Evolutionary conservation across 2,113 vertebrate genomes (phyloP), one percentile per base, ranked within the genome.

Genomic region (Antechinus flavipes): DNA sequence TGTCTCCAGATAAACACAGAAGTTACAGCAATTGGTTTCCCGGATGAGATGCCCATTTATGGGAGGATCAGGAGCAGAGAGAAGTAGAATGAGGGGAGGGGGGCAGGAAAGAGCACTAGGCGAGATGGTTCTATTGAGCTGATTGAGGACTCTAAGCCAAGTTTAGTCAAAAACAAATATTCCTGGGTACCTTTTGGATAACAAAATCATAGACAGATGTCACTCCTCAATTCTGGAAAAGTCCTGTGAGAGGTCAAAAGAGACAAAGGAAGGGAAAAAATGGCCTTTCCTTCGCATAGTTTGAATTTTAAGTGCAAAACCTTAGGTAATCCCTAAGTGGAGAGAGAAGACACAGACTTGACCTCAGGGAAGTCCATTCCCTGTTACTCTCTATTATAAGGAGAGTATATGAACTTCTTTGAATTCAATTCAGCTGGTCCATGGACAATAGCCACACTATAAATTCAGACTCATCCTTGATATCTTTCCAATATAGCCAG

Each of bases 1-100:
- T 97, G 97, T 97, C 95, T 96, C 96, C 93, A 95, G 94, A 97
- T 95, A 96, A 97, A 97, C 94, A 89, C 56, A 54, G 94, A 90
- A 96, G 94, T 94, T 92, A 94, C 91, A 95, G 95, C 94, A 96
- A 93, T 97, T 97, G 91, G 95, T 95, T 96, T 95, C 93, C 94
- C 56, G 90, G 96, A 96, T 91, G 55, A 55, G 27, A 76, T 23
- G 84, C 91, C 93, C 11, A 50, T 94, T 96, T 91, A 47, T 92
- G 89, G 91, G 61, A 55, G 93, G 42, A 84, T 27, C 52, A 27
- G 76, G 23, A 8, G 90, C 27, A 54, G 26, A 1, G 1, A 27
- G 8, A 53, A 54, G 89, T 76, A 61, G 35, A 26, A 52, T 1
- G 4, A 23, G 30, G 30, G 90, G 54, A 91, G 27, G 0, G 0